These are phyloP conservation scores for Clostera curtula DNA, from an alignment of 2,888 invertebrate genomes.

Conservation along the genomic window DNA sequence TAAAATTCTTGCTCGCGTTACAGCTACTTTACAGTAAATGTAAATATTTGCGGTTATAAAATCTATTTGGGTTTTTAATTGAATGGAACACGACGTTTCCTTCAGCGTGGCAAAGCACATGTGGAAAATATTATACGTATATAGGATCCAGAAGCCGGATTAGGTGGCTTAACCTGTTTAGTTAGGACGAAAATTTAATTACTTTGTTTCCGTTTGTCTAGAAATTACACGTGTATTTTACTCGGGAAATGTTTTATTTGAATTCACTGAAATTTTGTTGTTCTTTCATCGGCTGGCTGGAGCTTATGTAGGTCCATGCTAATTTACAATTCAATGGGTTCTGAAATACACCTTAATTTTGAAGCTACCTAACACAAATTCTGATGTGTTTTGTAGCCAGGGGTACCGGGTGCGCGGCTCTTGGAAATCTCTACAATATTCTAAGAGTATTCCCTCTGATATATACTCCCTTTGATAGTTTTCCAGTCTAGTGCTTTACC, in stretches of 20 bases:
- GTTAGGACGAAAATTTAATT: slow-evolving; percentile 20
- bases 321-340: no score
- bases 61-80: slow-evolving; percentile 62
- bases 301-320: no score
- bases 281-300: no score
- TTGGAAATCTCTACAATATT: no score
- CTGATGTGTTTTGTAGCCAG: no score
- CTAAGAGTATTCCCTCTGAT: no score
- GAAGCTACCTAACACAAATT: no score
- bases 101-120: slow-evolving; percentile 19
- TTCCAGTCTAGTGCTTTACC: no score
- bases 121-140: slow-evolving; percentile 20
- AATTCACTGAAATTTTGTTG: background rate
- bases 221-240: background rate
- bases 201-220: slow-evolving; percentile 3
- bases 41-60: slow-evolving; percentile 63
- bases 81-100: slow-evolving; percentile 44
- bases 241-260: background rate
- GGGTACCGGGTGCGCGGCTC: no score
- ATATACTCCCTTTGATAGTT: no score
- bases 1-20: slow-evolving; percentile 31
- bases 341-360: no score
- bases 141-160: slow-evolving; percentile 23
- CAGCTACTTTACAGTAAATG: slow-evolving; percentile 40
- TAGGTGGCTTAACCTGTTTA: slow-evolving; percentile 25